phyloP scores from a whole-genome alignment of 2,888 invertebrate genomes.

The Cryptocheilus praepositus region DNA sequence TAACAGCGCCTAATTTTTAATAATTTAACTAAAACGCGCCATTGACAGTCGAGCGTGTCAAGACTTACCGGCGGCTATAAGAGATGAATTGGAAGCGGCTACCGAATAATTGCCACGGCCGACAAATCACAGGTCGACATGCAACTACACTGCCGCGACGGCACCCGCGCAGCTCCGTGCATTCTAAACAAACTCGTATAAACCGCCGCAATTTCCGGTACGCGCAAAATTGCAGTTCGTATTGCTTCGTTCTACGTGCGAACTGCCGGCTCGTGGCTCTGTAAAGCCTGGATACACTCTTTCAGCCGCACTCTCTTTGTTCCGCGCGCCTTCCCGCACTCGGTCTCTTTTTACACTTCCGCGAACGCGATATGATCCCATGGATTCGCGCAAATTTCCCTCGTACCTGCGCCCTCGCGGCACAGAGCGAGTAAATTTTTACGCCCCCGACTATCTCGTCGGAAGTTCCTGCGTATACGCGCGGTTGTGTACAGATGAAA shows the following conservation, averaged over 20 bases:
- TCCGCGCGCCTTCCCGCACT: not conserved
- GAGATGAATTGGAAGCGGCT: constrained; percentile 31
- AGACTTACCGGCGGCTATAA: constrained; percentile 14
- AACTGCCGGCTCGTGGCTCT: constrained; percentile 19
- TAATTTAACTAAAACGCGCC: not conserved
- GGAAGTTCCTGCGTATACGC: not conserved
- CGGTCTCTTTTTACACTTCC: constrained; percentile 16
- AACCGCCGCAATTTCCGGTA: constrained; percentile 51
- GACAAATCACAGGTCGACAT: constrained; percentile 39
- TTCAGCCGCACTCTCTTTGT: not conserved
- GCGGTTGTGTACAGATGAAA: not conserved
- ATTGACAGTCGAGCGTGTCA: not conserved
- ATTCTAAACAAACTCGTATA: constrained; percentile 52
- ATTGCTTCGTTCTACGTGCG: constrained; percentile 20
- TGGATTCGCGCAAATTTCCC: constrained; percentile 1
- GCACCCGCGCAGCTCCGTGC: constrained; percentile 24
- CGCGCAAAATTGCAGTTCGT: constrained; percentile 45
- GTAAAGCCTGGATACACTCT: constrained; percentile 15
- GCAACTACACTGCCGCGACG: constrained; percentile 34
- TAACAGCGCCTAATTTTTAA: too few relatives aligned
- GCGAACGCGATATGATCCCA: constrained; percentile 7
- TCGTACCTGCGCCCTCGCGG: not conserved
- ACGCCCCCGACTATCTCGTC: not conserved
- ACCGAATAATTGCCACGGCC: constrained; percentile 37
- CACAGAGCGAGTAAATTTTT: too few relatives aligned